Percentiles rank a stretch among this genome's conserved stretches.
Evolutionary conservation across 2,888 invertebrate species (phyloP).

Genomic region (Ypsolopha sequella): DNA sequence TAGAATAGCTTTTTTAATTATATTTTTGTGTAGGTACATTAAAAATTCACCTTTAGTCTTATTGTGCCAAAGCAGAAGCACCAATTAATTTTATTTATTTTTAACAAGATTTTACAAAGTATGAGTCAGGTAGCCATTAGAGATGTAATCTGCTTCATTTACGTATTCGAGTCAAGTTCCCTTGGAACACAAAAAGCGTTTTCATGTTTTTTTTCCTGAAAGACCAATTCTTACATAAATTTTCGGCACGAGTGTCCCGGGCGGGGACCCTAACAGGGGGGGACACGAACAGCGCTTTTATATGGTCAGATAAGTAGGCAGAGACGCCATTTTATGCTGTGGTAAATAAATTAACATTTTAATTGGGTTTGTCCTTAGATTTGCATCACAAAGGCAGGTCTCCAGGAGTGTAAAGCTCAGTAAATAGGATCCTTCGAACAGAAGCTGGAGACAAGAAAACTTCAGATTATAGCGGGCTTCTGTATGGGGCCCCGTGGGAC

Average conservation of each 20-base stretch:
- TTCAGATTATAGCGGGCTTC: not conserved
- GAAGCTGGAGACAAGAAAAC: not conserved
- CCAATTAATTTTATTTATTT: too few species aligned
- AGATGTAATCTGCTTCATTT: too few species aligned
- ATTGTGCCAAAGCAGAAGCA: too few species aligned
- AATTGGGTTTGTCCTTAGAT: constrained; percentile 51
- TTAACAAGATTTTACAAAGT: too few species aligned
- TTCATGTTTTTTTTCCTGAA: not conserved
- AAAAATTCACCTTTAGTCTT: too few species aligned
- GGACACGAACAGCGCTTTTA: constrained; percentile 10
- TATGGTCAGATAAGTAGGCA: constrained; percentile 23
- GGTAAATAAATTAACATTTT: constrained; percentile 59
- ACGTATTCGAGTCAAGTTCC: too few species aligned
- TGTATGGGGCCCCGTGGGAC: too few species aligned
- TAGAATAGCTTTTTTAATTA: too few species aligned
- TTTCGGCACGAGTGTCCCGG: not conserved
- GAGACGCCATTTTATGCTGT: constrained; percentile 25
- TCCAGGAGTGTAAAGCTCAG: not conserved
- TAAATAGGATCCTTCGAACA: not conserved
- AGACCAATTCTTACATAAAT: constrained; percentile 1
- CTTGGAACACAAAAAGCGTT: too few species aligned
- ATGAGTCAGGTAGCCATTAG: too few species aligned
- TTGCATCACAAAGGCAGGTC: constrained; percentile 49
- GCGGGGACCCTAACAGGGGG: not conserved
- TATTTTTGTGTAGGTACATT: too few species aligned